phyloP scores from a whole-genome alignment of 2,797 vertebrate species.

The Eulemur coronatus region DNA sequence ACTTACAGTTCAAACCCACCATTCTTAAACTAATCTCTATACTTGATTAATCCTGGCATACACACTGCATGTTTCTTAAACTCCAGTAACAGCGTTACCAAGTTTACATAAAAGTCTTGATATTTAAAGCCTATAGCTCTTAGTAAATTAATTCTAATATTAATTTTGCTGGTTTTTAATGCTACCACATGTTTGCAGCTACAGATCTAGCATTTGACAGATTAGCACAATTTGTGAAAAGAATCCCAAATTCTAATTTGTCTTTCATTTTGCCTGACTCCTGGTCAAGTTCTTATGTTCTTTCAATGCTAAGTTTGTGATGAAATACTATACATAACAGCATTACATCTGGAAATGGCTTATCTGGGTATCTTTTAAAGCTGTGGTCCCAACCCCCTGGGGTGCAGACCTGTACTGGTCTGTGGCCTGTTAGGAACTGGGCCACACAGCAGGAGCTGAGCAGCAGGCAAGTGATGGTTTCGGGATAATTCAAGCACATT shows the following conservation, averaged over 20 bases:
- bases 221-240: slow-evolving; percentile 1
- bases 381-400: no score
- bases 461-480: no score
- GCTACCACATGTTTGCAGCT: slow-evolving; percentile 15
- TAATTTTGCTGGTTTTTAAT: slow-evolving; percentile 48
- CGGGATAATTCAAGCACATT: no score
- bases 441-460: no score
- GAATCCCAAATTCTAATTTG: slow-evolving; percentile 26
- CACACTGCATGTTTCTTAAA: slow-evolving; percentile 39
- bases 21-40: slow-evolving; percentile 60
- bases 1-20: slow-evolving; percentile 60
- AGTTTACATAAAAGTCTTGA: slow-evolving; percentile 41
- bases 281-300: slow-evolving; percentile 18
- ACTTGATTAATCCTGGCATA: slow-evolving; percentile 28
- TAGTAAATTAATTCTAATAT: slow-evolving; percentile 4
- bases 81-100: not conserved
- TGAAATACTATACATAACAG: not conserved
- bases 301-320: not conserved
- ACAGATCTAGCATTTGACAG: slow-evolving; percentile 12
- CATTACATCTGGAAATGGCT: not conserved
- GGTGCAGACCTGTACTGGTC: no score
- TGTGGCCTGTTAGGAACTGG: no score
- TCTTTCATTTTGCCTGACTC: slow-evolving; percentile 35
- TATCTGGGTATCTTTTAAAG: not conserved
- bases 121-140: slow-evolving; percentile 35